Percentiles rank a stretch among this genome's conserved stretches.
Conservation (phyloP, 2,113 vertebrate genomes). For the Circaetus cinerascens region DNA sequence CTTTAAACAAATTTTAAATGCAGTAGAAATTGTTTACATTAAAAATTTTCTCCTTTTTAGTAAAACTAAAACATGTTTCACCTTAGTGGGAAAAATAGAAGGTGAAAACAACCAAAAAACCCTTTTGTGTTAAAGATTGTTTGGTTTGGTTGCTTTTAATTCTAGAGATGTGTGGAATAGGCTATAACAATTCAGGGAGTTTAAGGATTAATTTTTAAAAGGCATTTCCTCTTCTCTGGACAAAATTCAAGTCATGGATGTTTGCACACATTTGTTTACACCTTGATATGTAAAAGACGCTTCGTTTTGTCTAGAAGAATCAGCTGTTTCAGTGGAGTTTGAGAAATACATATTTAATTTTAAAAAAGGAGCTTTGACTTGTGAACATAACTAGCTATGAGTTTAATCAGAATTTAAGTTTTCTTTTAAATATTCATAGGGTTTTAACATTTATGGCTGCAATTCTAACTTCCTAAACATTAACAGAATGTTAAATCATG, state of each 20-base stretch:
- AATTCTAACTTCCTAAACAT: background rate
- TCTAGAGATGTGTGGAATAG: background rate
- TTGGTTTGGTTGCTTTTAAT: background rate
- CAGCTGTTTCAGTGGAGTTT: background rate
- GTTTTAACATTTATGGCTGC: background rate
- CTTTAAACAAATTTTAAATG: background rate
- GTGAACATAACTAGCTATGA: background rate
- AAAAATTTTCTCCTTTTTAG: background rate
- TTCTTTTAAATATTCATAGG: background rate
- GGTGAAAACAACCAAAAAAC: rapidly evolving
- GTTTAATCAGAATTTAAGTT: background rate
- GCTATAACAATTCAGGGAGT: background rate
- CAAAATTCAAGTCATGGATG: background rate
- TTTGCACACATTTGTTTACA: background rate
- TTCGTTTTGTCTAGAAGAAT: background rate
- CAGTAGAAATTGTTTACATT: background rate
- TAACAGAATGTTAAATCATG: background rate
- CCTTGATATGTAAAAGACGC: background rate
- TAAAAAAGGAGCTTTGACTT: background rate
- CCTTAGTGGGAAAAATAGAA: background rate
- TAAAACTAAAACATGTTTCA: background rate
- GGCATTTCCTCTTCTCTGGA: background rate
- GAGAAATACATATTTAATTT: background rate
- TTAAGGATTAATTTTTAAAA: background rate
- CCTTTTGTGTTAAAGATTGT: background rate